Base-by-base conservation (phyloP, 92 coral and sea anemone genomes). In the Diadumene lineata region DNA sequence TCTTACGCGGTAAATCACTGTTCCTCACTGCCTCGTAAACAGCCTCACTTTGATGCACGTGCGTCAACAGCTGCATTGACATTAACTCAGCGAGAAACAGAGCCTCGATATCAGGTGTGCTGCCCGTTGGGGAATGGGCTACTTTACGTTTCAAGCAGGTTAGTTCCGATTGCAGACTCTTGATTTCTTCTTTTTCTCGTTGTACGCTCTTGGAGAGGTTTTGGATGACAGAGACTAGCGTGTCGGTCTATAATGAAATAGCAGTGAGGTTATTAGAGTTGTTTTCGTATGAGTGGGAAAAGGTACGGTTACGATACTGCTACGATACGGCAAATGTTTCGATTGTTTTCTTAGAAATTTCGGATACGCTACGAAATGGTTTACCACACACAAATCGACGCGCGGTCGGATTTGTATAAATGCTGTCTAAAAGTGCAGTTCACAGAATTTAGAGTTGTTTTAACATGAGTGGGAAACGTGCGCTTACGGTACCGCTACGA, bases 161-260 rank as follows among this genome's bases (percentile, higher is more conserved):
- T 70, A 91, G 68, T 72, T 91, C 92, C 2, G 97, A 88, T 50
- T 88, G 97, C 26, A 91, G 83, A 29, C 82, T 80, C 66, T 82
- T 77, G 72, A 84, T 88, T 51, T 88, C 93, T 70, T 91, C 97
- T 70, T 91, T 91, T 48, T 91, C 97, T 13, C 92, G 83, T 69
- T 91, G 92, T 9, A 91, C 97, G 79, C 92, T 91, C 70, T 91
- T 91, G 51, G 97, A 91, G 16, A 91, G 89, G 78, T 91, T 91
- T 33, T 92, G 90, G 51, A 91, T 91, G 64, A 91, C 97, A 21
- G 97, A 73, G 26, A 91, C 97, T 46, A 91, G 61, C 61, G 90
- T 91, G 44, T 91, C 89, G 24, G 89, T 84, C 89, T 84, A 61
- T 7, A 46, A 43, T 13, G 18, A 53, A 53, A 16, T 3, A 38